Base-by-base conservation (phyloP, 2,797 vertebrate genomes). In the Enoplosus armatus region DNA sequence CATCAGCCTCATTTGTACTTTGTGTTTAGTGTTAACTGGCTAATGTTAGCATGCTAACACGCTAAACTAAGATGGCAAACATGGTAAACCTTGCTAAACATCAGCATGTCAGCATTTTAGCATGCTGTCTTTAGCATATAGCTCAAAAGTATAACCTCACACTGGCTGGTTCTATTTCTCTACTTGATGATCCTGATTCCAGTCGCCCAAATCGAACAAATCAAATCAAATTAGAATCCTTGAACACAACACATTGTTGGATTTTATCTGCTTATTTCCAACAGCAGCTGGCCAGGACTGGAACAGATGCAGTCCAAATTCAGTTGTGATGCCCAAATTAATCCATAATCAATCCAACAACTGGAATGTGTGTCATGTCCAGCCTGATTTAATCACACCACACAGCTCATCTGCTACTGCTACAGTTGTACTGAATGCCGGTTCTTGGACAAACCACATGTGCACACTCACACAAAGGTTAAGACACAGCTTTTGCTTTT, bases 401-500 rank as follows among this genome's bases (percentile, higher is more conserved):
- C 33, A 14, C 41, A 59, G 47, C 20, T 59, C 20, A 29, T 66
- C 48, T 51, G 35, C 39, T 45, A 37, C 48, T 20, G 9, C 37
- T 22, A 35, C 20, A 24, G 54, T 51, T 41, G 35, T 8, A 16
- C n/a, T 22, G 3, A 5, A 39, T 8, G 33, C 43, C 48, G 29
- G 15, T 59, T 12, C 39, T 26, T 59, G 22, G 11, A 54, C 16
- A 10, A 15, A 51, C 6, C 20, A 55, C 35, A 29, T 7, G 15
- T 2, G 14, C n/a, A 15, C 9, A 27, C n/a, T 12, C 16, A 45
- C 26, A 59, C 55, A 41, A 20, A 41, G 45, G 50, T 33, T 26
- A 41, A 50, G 45, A 39, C 15, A 20, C 12, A 55, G 75, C 54
- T 82, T 62, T 54, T 45, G 26, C 29, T 53, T 84, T 33, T 5